Evolutionary conservation across 2,888 invertebrate species (phyloP), one percentile per base, ranked within the genome.

Genomic region (Zootermopsis nevadensis): DNA sequence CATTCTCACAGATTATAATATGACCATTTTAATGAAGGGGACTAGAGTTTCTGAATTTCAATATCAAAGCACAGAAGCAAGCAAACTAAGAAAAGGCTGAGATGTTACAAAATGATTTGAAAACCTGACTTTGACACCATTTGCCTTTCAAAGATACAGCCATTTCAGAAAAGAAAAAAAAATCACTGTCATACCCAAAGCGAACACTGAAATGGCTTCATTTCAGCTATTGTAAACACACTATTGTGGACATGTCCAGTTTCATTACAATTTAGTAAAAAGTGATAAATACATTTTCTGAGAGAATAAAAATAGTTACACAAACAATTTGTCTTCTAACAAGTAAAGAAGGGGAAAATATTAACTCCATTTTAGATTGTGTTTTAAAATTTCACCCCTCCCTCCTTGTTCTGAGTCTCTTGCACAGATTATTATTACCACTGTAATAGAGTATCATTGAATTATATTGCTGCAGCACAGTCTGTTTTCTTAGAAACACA

Each of bases 51-150:
- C 19, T 19, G 19, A 42, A 8, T 42, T 42, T 12, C 7, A 15
- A 15, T 42, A 42, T 42, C 38, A 42, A 15, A 12, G 38, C 38
- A 42, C 48, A 48, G 48, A 48, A 10, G 38, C 48, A 48, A 48
- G 48, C 15, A 48, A 12, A 12, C 15, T 15, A 48, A 48, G 19
- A 48, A 42, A 15, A 42, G 15, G 38, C 0, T 42, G 0, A 48
- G 8, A 33, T 30, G 33, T 19, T 69, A 33, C 33, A 22, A 69
- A 19, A 33, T 27, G n/a, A 69, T 69, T 31, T 69, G 69, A 33
- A 31, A 33, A 69, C 33, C 69, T 69, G 69, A 69, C 69, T 69
- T n/a, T 19, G 69, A 69, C 69, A 69, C 69, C 69, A 33, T 33
- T 19, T 33, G 33, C 33, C 69, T 74, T 74, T 38, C 38, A 38